These are phyloP conservation scores for Fringilla coelebs DNA, from an alignment of 2,797 vertebrate genomes.

Conservation along the genomic window DNA sequence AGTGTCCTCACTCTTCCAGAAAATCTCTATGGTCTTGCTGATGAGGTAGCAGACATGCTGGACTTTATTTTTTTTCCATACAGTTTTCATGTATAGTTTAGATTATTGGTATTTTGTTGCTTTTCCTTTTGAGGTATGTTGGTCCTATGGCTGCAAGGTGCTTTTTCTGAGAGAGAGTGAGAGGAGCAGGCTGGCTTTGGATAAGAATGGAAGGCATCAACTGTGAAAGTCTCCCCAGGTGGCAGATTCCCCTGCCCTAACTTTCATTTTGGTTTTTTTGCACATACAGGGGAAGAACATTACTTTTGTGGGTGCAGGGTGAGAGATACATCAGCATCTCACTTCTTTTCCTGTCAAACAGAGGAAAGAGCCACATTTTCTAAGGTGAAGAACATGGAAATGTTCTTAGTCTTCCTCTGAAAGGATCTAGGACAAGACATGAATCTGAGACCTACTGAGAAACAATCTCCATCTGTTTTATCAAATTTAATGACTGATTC, in stretches of 20 bases:
- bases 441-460: background rate
- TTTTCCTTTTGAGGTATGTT: background rate
- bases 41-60: background rate
- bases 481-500: slow-evolving; percentile 23
- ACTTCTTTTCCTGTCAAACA: background rate
- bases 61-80: background rate
- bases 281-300: background rate
- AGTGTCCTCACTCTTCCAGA: background rate
- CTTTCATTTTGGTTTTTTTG: background rate
- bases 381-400: background rate
- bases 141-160: background rate
- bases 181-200: background rate
- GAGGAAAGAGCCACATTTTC: background rate
- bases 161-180: background rate
- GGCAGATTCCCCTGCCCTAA: background rate
- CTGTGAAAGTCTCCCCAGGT: background rate
- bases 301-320: background rate
- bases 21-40: background rate
- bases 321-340: background rate
- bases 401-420: background rate
- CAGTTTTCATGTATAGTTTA: background rate
- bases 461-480: background rate
- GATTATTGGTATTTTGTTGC: background rate
- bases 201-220: background rate
- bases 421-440: background rate